These are phyloP conservation scores for Natrix natrix DNA, from an alignment of 2,797 vertebrate species.

Conservation along the genomic window DNA sequence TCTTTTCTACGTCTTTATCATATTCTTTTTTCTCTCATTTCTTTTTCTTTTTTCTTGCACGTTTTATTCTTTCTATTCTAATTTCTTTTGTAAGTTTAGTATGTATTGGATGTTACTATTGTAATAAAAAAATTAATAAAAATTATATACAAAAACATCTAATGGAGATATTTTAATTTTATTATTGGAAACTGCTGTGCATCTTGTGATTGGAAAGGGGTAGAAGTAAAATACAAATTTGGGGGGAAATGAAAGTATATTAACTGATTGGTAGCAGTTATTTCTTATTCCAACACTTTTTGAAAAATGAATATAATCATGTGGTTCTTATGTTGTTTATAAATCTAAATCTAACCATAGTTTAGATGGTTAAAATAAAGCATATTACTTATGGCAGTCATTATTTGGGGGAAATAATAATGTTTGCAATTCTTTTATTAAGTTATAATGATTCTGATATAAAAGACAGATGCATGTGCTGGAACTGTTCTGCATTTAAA, in stretches of 20 bases:
- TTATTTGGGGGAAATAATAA: background rate
- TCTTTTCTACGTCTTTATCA: background rate
- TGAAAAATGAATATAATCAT: background rate
- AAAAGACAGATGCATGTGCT: background rate
- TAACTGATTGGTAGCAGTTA: background rate
- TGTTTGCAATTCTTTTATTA: conserved; percentile 35
- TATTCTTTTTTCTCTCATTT: background rate
- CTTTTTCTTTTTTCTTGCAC: background rate
- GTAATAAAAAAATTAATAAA: background rate
- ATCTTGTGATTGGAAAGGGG: background rate
- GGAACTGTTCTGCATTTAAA: background rate
- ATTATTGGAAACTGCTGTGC: background rate
- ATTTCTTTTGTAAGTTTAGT: background rate
- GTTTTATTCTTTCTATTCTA: background rate
- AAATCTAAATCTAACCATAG: background rate
- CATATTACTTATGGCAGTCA: background rate
- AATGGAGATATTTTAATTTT: background rate
- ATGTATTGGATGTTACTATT: background rate
- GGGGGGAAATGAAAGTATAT: background rate
- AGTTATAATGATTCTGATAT: background rate
- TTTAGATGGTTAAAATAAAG: background rate
- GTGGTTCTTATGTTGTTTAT: background rate
- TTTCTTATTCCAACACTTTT: background rate
- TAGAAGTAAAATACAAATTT: background rate
- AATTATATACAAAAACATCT: background rate